A percentile compares a stretch with the other conserved stretches of the same genome.
phyloP scores from a whole-genome alignment of 2,888 invertebrate genomes.

The Hyposoter didymator region DNA sequence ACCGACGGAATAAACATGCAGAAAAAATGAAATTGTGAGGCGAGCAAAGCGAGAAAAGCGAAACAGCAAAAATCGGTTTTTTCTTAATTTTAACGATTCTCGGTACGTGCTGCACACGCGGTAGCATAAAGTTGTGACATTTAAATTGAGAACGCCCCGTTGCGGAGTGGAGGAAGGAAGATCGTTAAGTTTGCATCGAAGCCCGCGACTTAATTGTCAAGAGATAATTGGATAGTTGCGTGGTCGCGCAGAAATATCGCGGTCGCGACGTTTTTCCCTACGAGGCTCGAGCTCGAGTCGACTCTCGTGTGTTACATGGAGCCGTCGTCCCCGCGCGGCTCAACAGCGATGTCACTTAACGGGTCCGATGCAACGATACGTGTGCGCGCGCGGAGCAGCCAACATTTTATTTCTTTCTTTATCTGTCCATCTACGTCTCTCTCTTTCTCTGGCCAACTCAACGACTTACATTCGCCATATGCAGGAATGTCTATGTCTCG shows the following conservation, averaged over 20 bases:
- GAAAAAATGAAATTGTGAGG: not conserved
- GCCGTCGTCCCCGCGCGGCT: conserved; percentile 31
- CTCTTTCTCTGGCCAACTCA: conserved; percentile 7
- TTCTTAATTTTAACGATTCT: not conserved
- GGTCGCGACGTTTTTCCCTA: conserved; percentile 46
- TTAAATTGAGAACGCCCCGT: conserved; percentile 1
- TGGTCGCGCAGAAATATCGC: conserved; percentile 57
- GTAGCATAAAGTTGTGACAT: not conserved
- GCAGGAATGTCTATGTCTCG: conserved; percentile 60
- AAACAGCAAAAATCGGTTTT: not conserved
- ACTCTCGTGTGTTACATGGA: conserved; percentile 36
- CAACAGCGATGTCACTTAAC: conserved; percentile 70
- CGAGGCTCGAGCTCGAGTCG: conserved; percentile 15
- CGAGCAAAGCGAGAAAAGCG: too few species aligned
- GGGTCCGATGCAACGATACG: conserved; percentile 66
- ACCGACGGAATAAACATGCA: not conserved
- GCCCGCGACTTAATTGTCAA: conserved; percentile 68
- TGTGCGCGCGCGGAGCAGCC: conserved; percentile 21
- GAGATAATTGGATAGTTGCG: conserved; percentile 71
- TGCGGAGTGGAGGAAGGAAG: not conserved
- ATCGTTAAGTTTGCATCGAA: conserved; percentile 68
- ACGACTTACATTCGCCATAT: conserved; percentile 36
- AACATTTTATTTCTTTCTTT: conserved; percentile 23
- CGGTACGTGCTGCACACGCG: too few species aligned
- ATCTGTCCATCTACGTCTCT: not conserved